phyloP scores from a whole-genome alignment of 2,888 invertebrate species.

The Parasteatoda lunata region DNA sequence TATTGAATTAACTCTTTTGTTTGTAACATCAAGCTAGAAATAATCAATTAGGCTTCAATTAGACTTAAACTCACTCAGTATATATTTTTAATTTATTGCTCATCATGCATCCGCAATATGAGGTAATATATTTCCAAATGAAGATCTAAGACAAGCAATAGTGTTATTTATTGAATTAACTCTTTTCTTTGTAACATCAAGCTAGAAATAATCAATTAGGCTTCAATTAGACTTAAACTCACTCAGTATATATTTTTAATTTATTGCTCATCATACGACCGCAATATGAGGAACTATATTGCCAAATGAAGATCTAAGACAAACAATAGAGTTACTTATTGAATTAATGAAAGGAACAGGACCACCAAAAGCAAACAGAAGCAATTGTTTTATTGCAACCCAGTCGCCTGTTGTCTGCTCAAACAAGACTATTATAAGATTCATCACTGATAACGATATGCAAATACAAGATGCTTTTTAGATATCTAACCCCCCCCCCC shows the following conservation, averaged over 20 bases:
- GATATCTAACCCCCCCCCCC: not conserved
- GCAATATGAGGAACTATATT: not conserved
- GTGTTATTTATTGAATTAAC: too few species aligned
- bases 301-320: not conserved
- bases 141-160: too few species aligned
- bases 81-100: too few species aligned
- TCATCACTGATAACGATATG: slow-evolving; percentile 2
- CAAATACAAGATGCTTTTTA: not conserved
- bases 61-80: too few species aligned
- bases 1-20: not conserved
- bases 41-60: too few species aligned
- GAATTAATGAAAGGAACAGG: not conserved
- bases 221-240: too few species aligned
- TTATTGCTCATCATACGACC: not conserved
- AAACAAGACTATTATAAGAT: slow-evolving; percentile 2
- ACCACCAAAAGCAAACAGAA: not conserved
- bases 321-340: not conserved
- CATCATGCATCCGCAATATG: too few species aligned
- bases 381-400: not conserved
- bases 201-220: too few species aligned
- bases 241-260: too few species aligned
- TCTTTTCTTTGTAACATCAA: too few species aligned
- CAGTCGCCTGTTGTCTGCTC: not conserved
- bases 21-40: too few species aligned
- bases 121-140: too few species aligned